Conservation (phyloP, 2,113 vertebrate genomes). For the Crotalus viridis region DNA sequence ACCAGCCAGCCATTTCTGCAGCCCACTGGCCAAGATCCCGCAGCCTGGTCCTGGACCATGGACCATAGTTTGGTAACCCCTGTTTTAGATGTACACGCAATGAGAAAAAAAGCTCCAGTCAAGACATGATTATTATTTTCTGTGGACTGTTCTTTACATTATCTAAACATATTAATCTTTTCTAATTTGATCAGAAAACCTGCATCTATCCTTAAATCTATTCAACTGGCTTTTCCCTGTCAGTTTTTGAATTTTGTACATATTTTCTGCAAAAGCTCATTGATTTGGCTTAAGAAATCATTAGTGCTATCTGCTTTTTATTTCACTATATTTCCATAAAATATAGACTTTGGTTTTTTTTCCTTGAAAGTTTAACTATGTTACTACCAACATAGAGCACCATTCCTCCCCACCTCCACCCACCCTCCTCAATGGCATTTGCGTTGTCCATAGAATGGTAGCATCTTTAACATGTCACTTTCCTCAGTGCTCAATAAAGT, state of each 20-base stretch:
- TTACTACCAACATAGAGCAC: neutral
- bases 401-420: neutral
- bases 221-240: neutral
- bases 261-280: neutral
- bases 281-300: neutral
- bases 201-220: neutral
- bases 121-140: neutral
- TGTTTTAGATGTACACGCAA: neutral
- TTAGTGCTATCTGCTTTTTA: neutral
- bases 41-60: too few species aligned
- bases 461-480: neutral
- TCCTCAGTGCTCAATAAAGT: neutral
- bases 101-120: neutral
- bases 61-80: too few species aligned
- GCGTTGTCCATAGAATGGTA: neutral
- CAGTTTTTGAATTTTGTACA: neutral
- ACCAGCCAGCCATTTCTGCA: too few species aligned
- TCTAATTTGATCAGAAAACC: neutral
- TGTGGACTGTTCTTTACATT: neutral
- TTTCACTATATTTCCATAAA: neutral
- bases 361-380: neutral
- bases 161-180: neutral
- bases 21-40: too few species aligned
- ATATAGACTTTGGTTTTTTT: neutral
- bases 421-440: neutral